Base-by-base conservation (phyloP, 2,113 vertebrate species). In the Cebus imitator region DNA sequence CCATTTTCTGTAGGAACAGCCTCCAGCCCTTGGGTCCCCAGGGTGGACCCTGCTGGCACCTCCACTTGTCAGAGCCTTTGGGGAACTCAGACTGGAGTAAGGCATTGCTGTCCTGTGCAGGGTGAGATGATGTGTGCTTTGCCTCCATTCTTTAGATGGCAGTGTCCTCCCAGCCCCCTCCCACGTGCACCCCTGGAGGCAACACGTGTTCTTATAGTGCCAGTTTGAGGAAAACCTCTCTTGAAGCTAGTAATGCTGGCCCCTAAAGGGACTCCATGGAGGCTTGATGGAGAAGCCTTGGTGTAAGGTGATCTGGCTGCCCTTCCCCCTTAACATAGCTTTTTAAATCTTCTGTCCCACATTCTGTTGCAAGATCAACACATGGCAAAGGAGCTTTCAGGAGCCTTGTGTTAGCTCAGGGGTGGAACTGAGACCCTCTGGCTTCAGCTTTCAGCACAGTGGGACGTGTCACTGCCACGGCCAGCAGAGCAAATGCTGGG, bases 41-140 rank as follows among this genome's bases (percentile, higher is more conserved):
- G 96, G 90, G 96, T 93, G 93, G 90, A 84, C 91, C 97, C 92
- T 97, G 96, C 93, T 94, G 93, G 86, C 97, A 91, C 88, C 68
- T 70, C 50, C 32, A 61, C 76, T 88, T 58, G 93, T 97, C 89
- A 84, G 72, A 97, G 85, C 95, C 85, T 94, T 64, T 86, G 86
- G 95, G 91, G 87, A 96, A 83, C 27, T 48, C 85, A 95, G 93
- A 93, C 52, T 97, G 37, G 98, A 83, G 83, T 97, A 87, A 98
- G 96, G 97, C 98, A 4, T 23, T 66, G 64, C 64, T 43, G 45
- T 21, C 66, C 68, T 20, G 23, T 68, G 86, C 55, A 55, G 66
- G 48, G 8, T 8, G 40, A 27, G 20, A 35, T 85, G 40, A 23
- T 73, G 48, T 83, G 40, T 35, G n/a, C 40, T 85, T 70, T 88